A percentile compares a stretch with the other conserved stretches of the same genome.
Conservation (phyloP, 35 echinoderm and acorn worm species). For the Apostichopus japonicus region DNA sequence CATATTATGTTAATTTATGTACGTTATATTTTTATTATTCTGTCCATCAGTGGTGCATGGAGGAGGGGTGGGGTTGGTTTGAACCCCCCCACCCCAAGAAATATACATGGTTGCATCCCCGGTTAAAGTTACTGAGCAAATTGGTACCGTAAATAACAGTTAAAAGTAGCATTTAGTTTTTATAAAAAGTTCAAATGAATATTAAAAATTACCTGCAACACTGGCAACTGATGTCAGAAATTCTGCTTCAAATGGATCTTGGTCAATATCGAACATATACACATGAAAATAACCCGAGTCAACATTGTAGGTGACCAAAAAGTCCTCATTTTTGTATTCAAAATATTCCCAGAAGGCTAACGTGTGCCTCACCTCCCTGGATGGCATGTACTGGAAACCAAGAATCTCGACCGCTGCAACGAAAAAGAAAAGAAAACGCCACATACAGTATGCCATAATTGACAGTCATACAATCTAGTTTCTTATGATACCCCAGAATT, state of each 20-base stretch:
- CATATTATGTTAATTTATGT: too few species aligned
- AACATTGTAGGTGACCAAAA: conserved; percentile 35
- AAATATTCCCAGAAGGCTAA: conserved; percentile 45
- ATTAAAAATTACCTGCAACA: neutral
- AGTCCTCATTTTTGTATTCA: conserved; percentile 35
- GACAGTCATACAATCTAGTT: too few species aligned
- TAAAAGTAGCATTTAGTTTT: too few species aligned
- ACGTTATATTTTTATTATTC: too few species aligned
- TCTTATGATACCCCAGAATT: too few species aligned
- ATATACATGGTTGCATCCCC: too few species aligned
- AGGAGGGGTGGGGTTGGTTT: too few species aligned
- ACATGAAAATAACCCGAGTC: conserved; percentile 12
- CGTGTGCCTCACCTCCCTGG: neutral
- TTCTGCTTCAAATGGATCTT: conserved; percentile 29
- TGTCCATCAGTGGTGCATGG: too few species aligned
- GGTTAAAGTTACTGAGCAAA: too few species aligned
- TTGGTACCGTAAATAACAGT: neutral
- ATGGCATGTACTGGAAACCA: conserved; percentile 46
- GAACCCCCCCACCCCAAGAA: too few species aligned
- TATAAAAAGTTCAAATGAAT: too few species aligned
- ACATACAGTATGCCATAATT: too few species aligned
- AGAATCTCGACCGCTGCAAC: conserved; percentile 31
- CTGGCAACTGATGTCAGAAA: conserved; percentile 23
- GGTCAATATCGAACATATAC: conserved; percentile 27
- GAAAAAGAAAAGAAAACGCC: neutral